Percentiles rank a stretch among this genome's conserved stretches.
These are phyloP conservation scores for Calonectris borealis DNA, from an alignment of 2,113 vertebrate genomes.

Conservation along the genomic window DNA sequence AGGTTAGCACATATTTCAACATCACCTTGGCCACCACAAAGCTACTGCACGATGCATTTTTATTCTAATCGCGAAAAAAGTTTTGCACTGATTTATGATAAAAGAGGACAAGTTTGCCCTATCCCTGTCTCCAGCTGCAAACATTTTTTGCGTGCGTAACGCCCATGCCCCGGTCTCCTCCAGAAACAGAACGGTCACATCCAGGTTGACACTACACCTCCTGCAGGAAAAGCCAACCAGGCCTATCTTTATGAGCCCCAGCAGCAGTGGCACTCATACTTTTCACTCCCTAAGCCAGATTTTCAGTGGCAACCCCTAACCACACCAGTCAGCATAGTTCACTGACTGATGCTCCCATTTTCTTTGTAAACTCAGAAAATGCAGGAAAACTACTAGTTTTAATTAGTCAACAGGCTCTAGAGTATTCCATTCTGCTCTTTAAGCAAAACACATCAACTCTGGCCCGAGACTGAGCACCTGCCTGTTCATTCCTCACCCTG, in stretches of 20 bases:
- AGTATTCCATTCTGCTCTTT: not conserved
- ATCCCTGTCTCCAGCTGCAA: not conserved
- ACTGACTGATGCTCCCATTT: not conserved
- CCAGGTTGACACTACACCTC: not conserved
- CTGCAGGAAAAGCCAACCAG: not conserved
- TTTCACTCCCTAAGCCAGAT: not conserved
- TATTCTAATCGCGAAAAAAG: not conserved
- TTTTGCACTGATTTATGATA: not conserved
- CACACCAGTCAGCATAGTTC: not conserved
- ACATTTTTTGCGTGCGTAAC: not conserved
- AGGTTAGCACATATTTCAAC: not conserved
- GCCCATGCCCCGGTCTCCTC: not conserved
- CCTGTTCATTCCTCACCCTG: not conserved
- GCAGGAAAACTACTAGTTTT: not conserved
- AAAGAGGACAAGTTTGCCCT: not conserved
- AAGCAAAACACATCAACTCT: not conserved
- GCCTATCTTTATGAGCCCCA: not conserved
- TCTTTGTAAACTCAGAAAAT: not conserved
- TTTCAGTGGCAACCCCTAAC: not conserved
- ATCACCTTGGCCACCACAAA: not conserved
- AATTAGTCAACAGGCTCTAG: not conserved
- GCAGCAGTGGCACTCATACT: not conserved
- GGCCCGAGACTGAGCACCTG: not conserved
- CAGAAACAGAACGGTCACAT: not conserved
- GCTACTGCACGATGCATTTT: not conserved